Percentiles rank a stretch among this genome's conserved stretches.
These are phyloP conservation scores for Laothoe populi DNA, from an alignment of 2,888 invertebrate genomes.

Conservation along the genomic window DNA sequence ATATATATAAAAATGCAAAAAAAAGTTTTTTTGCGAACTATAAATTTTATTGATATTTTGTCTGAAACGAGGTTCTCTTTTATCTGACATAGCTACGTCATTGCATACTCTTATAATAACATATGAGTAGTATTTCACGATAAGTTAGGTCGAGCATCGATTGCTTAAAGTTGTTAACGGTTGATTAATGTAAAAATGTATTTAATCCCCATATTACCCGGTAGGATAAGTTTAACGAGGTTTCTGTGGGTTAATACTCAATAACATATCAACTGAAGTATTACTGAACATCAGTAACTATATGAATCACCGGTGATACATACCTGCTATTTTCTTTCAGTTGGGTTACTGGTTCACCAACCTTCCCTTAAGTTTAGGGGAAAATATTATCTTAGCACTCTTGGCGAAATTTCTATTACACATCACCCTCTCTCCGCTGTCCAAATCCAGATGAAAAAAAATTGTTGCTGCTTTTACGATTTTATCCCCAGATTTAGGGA, in stretches of 20 bases:
- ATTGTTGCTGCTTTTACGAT: too few relatives aligned
- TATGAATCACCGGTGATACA: slow-evolving; percentile 3
- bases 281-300: not conserved
- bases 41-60: not conserved
- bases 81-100: not conserved
- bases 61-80: not conserved
- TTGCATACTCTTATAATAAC: not conserved
- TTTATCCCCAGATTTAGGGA: too few relatives aligned
- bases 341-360: not conserved
- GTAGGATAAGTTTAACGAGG: slow-evolving; percentile 52
- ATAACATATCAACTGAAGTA: not conserved
- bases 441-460: too few relatives aligned
- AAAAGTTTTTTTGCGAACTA: not conserved
- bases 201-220: slow-evolving; percentile 71
- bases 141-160: not conserved
- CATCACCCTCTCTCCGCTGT: too few relatives aligned
- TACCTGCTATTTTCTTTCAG: not conserved
- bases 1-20: too few relatives aligned
- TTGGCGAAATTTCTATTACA: too few relatives aligned
- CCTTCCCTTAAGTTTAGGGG: too few relatives aligned
- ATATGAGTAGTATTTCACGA: slow-evolving; percentile 3
- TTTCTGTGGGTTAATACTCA: not conserved
- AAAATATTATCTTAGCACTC: too few relatives aligned
- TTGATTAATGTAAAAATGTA: slow-evolving; percentile 70
- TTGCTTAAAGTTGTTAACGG: slow-evolving; percentile 68